Percentiles rank a stretch among this genome's conserved stretches.
Conservation (phyloP, 2,888 invertebrate species). For the Adela reaumurella region DNA sequence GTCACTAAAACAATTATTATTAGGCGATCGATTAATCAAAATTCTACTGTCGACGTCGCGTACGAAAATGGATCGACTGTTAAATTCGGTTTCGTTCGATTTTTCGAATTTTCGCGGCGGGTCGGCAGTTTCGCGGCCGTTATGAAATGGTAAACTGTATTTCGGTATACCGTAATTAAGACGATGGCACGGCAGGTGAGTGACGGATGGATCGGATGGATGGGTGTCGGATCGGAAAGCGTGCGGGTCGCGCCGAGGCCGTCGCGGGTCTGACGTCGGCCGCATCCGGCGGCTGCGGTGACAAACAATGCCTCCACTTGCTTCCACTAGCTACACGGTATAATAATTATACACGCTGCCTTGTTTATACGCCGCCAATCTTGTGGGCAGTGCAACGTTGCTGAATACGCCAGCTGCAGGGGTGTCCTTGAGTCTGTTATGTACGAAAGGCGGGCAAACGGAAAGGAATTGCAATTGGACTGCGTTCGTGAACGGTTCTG, state of each 20-base stretch:
- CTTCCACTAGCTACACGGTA: conserved; percentile 10
- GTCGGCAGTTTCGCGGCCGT: too few species aligned
- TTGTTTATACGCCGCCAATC: not conserved
- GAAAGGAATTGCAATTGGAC: too few species aligned
- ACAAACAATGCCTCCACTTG: conserved; percentile 35
- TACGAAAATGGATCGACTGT: too few species aligned
- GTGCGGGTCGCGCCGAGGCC: conserved; percentile 31
- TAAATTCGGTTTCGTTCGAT: not conserved
- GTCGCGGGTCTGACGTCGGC: conserved; percentile 27
- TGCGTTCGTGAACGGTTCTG: too few species aligned
- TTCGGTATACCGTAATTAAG: too few species aligned
- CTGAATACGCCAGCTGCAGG: not conserved
- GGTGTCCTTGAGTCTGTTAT: too few species aligned
- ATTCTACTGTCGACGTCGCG: too few species aligned
- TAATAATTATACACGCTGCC: not conserved
- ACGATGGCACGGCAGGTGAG: not conserved
- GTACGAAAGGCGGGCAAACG: too few species aligned
- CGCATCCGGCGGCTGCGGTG: conserved; percentile 18
- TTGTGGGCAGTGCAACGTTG: not conserved
- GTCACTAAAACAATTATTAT: too few species aligned
- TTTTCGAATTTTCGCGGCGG: too few species aligned
- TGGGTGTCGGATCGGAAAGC: conserved; percentile 14
- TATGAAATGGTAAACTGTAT: too few species aligned
- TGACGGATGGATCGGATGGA: not conserved
- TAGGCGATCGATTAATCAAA: too few species aligned